Base-by-base conservation (phyloP, 1,140 invertebrate species). In the Drosophila kepulauana region DNA sequence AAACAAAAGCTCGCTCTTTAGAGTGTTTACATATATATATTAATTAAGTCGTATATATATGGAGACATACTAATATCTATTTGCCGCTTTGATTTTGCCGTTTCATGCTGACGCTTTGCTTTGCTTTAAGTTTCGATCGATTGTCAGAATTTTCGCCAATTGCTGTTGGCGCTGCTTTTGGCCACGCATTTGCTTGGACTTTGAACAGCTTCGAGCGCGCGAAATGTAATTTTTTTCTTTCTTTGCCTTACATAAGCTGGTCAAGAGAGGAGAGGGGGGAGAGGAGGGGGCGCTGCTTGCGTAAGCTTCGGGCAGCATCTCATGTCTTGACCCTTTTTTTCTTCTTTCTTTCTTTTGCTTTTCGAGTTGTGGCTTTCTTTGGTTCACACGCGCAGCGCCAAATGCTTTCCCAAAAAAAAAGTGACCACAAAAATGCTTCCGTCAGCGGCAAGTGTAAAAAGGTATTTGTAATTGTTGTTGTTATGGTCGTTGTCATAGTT, bases 391-490 rank as follows among this genome's bases (percentile, higher is more conserved):
- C 84, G 85, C 74, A 46, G 33, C 80, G 63, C 64, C 82, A 86
- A 87, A 87, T 87, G 82, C 82, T 87, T 87, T 87, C 84, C 79
- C 82, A 82, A 89, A 82, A 77, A 16, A 57, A 57, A 33, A 46
- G 3, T 54, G 38, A 61, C 64, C 79, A 88, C 76, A 75, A 88
- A 88, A 86, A 82, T 87, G 84, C 82, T 87, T 87, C 84, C 85
- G 84, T 82, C 84, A 87, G 79, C 81, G 65, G 82, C 79, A 88
- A 88, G 81, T 78, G 81, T 84, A 88, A 74, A 88, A 79, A 75
- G 74, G 70, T 62, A 88, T 88, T 80, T 89, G 86, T 89, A 90
- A 89, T 89, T 88, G 85, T 82, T 87, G 78, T 67, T 71, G 67
- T 43, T 35, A 35, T 25, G 20, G 20, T 69, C 61, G 75, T 68